Conservation (phyloP, 1,140 invertebrate genomes). For the Anoplolepis gracilipes region DNA sequence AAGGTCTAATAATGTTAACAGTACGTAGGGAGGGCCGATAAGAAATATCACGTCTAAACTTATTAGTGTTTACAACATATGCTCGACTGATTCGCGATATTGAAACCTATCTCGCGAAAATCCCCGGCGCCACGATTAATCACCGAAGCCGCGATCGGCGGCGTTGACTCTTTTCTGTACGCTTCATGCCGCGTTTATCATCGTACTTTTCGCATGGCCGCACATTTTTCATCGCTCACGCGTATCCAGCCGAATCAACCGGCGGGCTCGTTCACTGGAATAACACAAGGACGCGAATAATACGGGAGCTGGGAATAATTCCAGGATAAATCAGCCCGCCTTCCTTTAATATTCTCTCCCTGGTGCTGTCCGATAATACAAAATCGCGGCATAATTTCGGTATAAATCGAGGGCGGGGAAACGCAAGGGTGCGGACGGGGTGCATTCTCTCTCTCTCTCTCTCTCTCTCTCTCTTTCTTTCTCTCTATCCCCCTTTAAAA, state of each 20-base stretch:
- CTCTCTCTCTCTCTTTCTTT: neutral
- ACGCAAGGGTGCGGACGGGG: neutral
- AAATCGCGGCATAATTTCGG: conserved; percentile 61
- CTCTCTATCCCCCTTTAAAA: conserved; percentile 28
- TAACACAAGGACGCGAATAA: conserved; percentile 51
- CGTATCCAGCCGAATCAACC: conserved; percentile 58
- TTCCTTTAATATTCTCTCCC: conserved; percentile 62
- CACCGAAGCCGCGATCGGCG: conserved; percentile 63
- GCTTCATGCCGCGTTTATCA: conserved; percentile 68
- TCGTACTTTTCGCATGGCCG: conserved; percentile 68
- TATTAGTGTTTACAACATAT: conserved; percentile 41
- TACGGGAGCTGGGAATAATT: conserved; percentile 56
- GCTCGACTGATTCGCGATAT: conserved; percentile 61
- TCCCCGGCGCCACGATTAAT: conserved; percentile 66
- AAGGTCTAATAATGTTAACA: neutral
- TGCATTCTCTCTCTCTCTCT: neutral
- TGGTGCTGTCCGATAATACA: conserved; percentile 49
- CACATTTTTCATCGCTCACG: conserved; percentile 63
- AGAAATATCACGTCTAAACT: conserved; percentile 41
- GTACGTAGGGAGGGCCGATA: neutral
- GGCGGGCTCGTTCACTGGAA: conserved; percentile 32
- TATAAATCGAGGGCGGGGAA: conserved; percentile 43
- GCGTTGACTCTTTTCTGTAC: conserved; percentile 64
- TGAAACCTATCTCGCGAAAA: conserved; percentile 58
- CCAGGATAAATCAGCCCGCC: conserved; percentile 57